Conservation (phyloP, 1,140 invertebrate genomes). For the Drosophila bifasciata region DNA sequence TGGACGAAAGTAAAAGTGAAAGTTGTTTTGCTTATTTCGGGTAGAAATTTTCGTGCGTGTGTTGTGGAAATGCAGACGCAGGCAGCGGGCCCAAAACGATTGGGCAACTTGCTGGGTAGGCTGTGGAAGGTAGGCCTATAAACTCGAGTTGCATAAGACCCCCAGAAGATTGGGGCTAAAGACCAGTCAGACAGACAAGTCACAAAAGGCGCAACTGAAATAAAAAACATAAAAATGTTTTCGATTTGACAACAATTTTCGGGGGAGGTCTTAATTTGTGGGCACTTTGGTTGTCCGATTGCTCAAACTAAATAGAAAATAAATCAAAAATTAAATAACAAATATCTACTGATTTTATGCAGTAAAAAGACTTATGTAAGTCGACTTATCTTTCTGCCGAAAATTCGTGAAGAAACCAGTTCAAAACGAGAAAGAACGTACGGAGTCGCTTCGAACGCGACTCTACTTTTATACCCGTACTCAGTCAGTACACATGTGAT, state of each 20-base stretch:
- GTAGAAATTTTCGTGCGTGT: slow-evolving; percentile 68
- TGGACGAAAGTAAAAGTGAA: slow-evolving; percentile 78
- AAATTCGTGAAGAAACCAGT: too few relatives aligned
- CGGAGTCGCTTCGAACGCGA: too few relatives aligned
- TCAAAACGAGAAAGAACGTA: too few relatives aligned
- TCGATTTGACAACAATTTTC: slow-evolving; percentile 1
- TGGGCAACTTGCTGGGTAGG: slow-evolving; percentile 27
- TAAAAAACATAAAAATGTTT: background rate
- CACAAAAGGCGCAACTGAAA: slow-evolving; percentile 10
- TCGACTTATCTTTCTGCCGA: too few relatives aligned
- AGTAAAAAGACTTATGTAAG: too few relatives aligned
- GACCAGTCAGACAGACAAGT: slow-evolving; percentile 6
- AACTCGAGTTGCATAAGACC: slow-evolving; percentile 44
- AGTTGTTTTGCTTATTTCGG: slow-evolving; percentile 52
- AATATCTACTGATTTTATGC: too few relatives aligned
- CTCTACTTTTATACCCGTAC: too few relatives aligned
- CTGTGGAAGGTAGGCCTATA: slow-evolving; percentile 48
- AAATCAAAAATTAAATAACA: too few relatives aligned
- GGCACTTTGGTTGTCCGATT: too few relatives aligned
- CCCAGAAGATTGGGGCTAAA: slow-evolving; percentile 13
- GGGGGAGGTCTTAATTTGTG: background rate
- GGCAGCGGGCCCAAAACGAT: background rate
- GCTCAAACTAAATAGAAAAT: too few relatives aligned
- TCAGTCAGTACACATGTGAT: too few relatives aligned
- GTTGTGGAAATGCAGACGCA: slow-evolving; percentile 46